Evolutionary conservation across 2,797 vertebrate species (phyloP), one percentile per base, ranked within the genome.

Genomic region (Echeneis naucrates): DNA sequence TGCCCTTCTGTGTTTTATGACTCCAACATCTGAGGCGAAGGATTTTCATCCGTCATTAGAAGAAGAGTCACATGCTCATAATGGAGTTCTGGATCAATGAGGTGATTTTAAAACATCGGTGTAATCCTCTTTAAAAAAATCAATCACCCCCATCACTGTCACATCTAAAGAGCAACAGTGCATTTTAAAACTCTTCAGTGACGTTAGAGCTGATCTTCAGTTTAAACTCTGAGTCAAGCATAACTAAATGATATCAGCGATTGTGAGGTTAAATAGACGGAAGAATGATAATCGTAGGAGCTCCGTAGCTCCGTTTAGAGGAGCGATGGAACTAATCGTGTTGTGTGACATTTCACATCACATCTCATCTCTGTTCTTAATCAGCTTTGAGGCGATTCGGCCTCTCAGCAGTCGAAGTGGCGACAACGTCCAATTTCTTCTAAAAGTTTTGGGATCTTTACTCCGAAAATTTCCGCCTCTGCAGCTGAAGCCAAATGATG

Each of bases 401-500:
- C 12, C 13, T n/a, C n/a, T n/a, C n/a, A n/a, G n/a, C 11, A 14
- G 40, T 42, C 17, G 4, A 47, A 47, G n/a, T 9, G 44, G 9
- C 12, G 44, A 47, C 44, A 47, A 23, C 23, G 45, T 23, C 45
- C 2, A 47, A 47, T 12, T 23, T 23, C 4, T n/a, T 5, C 12
- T 10, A 12, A 23, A 47, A 23, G 45, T 47, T 23, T n/a, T 47
- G 45, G 3, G 4, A 47, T 12, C 11, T 14, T 42, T 42, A 19
- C 9, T 13, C 23, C 4, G 13, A 23, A n/a, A 47, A 23, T 4
- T 23, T 23, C 21, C 63, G 32, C 38, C 53, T 55, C 65, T 72
- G 23, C 45, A 61, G 58, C 45, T 77, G 52, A 69, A 59, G 40
- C 68, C 42, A 51, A 47, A 63, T 77, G 67, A 75, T 63, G 37